phyloP scores from a whole-genome alignment of 2,797 vertebrate species.

The Phalanger gymnotis region DNA sequence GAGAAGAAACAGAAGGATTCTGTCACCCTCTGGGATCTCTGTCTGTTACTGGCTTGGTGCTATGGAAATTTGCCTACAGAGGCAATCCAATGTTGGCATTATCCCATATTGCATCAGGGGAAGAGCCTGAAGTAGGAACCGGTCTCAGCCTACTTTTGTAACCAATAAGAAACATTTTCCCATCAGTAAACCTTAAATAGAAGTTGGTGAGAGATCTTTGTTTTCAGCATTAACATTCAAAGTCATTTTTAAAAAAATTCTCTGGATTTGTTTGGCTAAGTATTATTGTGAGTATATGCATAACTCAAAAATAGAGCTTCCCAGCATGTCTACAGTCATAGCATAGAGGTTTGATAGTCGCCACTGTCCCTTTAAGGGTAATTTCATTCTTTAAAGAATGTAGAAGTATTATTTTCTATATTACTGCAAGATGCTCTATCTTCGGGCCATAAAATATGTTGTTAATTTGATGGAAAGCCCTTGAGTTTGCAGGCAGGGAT shows the following conservation, averaged over 20 bases:
- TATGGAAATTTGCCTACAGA: background rate
- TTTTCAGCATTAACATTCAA: background rate
- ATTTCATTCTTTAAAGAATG: constrained; percentile 29
- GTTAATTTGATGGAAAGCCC: constrained; percentile 46
- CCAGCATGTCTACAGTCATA: background rate
- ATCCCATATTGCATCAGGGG: background rate
- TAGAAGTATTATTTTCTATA: constrained; percentile 24
- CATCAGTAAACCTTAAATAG: background rate
- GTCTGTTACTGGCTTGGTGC: background rate
- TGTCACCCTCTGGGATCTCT: background rate
- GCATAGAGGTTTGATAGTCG: background rate
- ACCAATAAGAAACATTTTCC: background rate
- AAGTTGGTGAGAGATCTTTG: background rate
- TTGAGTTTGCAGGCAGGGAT: constrained; percentile 37
- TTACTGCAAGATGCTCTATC: constrained; percentile 21
- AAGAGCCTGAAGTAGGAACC: background rate
- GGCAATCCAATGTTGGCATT: background rate
- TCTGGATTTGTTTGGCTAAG: background rate
- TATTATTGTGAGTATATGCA: background rate
- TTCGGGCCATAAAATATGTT: constrained; percentile 35
- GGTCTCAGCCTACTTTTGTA: background rate
- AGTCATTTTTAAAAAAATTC: background rate
- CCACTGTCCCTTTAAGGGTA: background rate
- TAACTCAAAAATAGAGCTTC: background rate
- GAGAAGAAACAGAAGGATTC: background rate